phyloP scores from a whole-genome alignment of 64 coral and sea anemone genomes.

The Actinia equina region DNA sequence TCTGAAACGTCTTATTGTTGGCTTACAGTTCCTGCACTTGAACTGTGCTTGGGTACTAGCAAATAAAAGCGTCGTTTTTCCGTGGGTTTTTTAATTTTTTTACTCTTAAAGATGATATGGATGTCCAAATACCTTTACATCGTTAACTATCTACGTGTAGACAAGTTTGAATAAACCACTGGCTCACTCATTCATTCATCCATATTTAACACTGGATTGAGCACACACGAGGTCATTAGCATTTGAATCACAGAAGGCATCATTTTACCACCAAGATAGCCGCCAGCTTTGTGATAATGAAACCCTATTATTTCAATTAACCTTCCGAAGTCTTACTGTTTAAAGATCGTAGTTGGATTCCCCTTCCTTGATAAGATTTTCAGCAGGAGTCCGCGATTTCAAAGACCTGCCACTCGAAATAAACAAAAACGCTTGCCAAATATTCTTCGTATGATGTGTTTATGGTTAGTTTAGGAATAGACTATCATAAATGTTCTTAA shows the following conservation, averaged over 20 bases:
- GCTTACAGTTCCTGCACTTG: neutral
- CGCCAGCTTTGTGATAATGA: constrained; percentile 28
- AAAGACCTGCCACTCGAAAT: neutral
- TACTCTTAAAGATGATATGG: neutral
- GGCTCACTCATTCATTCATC: neutral
- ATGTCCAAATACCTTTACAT: neutral
- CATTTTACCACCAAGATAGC: constrained; percentile 19
- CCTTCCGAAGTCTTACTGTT: constrained; percentile 5
- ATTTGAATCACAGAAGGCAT: constrained; percentile 13
- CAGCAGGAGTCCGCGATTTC: neutral
- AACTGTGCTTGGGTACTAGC: neutral
- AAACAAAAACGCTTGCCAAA: neutral
- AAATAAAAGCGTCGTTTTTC: neutral
- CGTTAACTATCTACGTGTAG: neutral
- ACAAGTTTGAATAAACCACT: neutral
- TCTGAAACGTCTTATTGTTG: neutral
- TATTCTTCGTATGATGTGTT: too few species aligned
- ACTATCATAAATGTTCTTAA: neutral
- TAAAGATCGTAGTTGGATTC: constrained; percentile 1
- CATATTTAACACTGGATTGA: neutral
- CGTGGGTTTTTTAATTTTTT: neutral
- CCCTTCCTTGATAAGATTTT: neutral
- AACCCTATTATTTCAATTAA: constrained; percentile 20
- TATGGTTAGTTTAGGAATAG: neutral
- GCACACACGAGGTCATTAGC: constrained; percentile 16